Evolutionary conservation across 2,797 vertebrate genomes (phyloP).

Genomic region (Sparidentex hasta): DNA sequence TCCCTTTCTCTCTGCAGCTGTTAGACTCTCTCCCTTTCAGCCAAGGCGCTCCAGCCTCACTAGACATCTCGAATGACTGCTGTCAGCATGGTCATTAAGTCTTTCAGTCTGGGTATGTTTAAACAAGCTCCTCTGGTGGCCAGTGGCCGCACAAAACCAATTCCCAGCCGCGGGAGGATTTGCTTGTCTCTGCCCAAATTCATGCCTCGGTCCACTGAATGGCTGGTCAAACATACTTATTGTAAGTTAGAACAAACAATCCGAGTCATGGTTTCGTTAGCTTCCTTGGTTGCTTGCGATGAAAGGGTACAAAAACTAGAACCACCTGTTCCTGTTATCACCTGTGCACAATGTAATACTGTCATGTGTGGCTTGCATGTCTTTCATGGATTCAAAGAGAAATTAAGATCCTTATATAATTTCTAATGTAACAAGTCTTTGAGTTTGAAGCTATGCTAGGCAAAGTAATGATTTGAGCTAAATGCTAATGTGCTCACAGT

Average conservation of each 20-base stretch:
- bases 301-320: conserved; percentile 48
- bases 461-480: neutral
- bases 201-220: conserved; percentile 68
- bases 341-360: conserved; percentile 6
- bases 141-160: conserved; percentile 66
- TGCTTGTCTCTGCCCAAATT: conserved; percentile 58
- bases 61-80: conserved; percentile 79
- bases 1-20: conserved; percentile 60
- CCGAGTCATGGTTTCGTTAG: conserved; percentile 57
- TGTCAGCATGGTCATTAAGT: conserved; percentile 80
- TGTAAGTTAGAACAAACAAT: conserved; percentile 69
- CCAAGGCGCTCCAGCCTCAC: conserved; percentile 65
- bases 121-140: conserved; percentile 73
- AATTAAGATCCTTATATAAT: neutral
- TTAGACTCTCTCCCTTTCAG: conserved; percentile 54
- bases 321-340: conserved; percentile 66
- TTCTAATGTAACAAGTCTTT: neutral
- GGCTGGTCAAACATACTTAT: conserved; percentile 69
- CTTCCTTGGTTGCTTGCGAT: conserved; percentile 32
- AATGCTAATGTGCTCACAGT: neutral
- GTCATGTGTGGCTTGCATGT: conserved; percentile 20
- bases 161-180: conserved; percentile 57
- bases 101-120: conserved; percentile 78
- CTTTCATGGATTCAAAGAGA: conserved; percentile 18
- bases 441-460: neutral